Evolutionary conservation across 2,797 vertebrate species (phyloP), one percentile per base, ranked within the genome.

Genomic region (Sciaenops ocellatus): DNA sequence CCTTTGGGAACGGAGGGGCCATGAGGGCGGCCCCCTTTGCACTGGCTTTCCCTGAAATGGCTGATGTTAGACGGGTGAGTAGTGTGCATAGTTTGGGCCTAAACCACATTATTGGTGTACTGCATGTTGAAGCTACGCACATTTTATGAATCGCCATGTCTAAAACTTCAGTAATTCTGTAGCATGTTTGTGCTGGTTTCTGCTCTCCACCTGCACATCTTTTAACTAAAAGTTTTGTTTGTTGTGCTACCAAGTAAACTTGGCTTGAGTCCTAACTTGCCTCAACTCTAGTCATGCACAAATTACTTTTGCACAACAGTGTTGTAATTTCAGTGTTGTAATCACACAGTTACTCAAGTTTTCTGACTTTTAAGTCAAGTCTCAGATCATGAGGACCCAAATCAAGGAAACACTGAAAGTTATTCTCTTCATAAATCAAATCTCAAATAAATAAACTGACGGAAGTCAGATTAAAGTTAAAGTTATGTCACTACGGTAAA

Each of bases 1-100:
- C 98, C 60, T 99, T 98, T 0, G 98, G 98, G 34, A 99, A 99
- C 0, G 98, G 98, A 0, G 98, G 97, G 0, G 98, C 98, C 80
- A 99, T 99, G 98, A 96, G 98, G 90, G 96, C 97, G 0, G 97
- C 96, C 0, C 96, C 97, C 72, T 96, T 99, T 16, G 90, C 98
- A 0, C 90, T 99, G 18, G 94, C 95, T 44, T 99, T 98, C 48
- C 91, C 93, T 0, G 90, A 94, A 1, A 0, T 89, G 24, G 88
- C 90, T 73, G 96, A 98, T 9, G 96, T 99, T 18, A 96, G 94
- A 90, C 95, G 94, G 96, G 98, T 99, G 83, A 81, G 47, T 22
- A 17, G 15, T 48, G 17, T 17, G 2, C 50, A 38, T 41, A 42
- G 12, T n/a, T 18, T 50, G 48, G 9, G 1, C 41, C 28, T 30